Conservation (phyloP, 2,797 vertebrate species). For the Anas georgica region DNA sequence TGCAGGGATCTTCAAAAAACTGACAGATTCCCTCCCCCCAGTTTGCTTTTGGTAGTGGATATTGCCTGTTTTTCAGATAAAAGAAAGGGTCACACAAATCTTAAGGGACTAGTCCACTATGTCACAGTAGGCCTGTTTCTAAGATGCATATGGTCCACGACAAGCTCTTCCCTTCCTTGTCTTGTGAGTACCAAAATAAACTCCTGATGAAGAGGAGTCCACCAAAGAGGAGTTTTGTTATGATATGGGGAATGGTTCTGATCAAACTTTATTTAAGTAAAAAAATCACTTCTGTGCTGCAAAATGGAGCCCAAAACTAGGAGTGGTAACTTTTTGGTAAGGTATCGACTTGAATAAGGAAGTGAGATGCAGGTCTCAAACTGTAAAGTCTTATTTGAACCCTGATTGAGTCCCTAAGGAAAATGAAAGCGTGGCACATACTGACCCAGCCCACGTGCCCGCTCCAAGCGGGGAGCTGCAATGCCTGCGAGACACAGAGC, state of each 20-base stretch:
- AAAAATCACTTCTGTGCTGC: neutral
- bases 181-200: neutral
- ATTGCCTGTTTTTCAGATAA: neutral
- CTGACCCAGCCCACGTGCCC: neutral
- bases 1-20: neutral
- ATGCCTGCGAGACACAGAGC: neutral
- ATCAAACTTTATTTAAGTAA: neutral
- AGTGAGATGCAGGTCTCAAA: neutral
- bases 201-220: neutral
- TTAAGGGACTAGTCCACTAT: neutral
- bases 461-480: neutral
- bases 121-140: neutral
- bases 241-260: neutral
- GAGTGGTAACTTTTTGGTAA: neutral
- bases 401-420: neutral
- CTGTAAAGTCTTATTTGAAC: neutral
- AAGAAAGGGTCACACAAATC: neutral
- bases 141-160: neutral
- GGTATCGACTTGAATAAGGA: neutral
- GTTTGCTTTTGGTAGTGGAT: neutral
- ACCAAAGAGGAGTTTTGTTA: neutral
- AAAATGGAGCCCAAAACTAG: neutral
- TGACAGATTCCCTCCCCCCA: neutral
- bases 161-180: neutral
- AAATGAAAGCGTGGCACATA: accelerated